These are phyloP conservation scores for Geococcyx californianus DNA, from an alignment of 2,113 vertebrate species.

Conservation along the genomic window DNA sequence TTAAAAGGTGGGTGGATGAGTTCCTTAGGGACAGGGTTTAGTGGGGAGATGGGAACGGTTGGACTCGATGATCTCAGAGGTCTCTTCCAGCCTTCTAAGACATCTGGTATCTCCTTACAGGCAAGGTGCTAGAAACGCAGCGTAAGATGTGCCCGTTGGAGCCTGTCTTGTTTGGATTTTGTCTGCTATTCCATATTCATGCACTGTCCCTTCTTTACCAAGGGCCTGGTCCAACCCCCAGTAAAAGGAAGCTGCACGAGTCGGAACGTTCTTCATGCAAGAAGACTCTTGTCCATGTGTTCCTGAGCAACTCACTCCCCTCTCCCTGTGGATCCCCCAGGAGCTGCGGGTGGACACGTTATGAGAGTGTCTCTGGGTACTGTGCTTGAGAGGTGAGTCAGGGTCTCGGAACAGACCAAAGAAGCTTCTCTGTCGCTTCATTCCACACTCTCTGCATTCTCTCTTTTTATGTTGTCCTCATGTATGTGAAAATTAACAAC, in stretches of 20 bases:
- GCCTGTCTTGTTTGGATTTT: neutral
- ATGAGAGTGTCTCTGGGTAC: rapidly evolving
- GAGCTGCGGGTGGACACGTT: rapidly evolving
- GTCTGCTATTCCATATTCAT: neutral
- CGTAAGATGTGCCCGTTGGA: rapidly evolving
- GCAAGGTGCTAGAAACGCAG: neutral
- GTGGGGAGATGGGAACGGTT: no score
- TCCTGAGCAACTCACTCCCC: rapidly evolving
- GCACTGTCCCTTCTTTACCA: neutral
- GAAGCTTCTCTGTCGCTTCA: neutral
- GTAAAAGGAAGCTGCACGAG: neutral
- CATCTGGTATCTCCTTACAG: neutral
- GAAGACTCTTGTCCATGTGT: neutral
- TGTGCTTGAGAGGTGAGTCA: neutral
- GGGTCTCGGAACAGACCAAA: neutral
- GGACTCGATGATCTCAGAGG: no score
- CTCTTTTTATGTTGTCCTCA: neutral
- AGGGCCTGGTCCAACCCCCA: neutral
- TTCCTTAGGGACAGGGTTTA: no score
- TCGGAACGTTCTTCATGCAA: neutral
- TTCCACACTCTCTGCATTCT: neutral
- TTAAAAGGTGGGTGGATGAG: no score
- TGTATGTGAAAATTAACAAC: no score
- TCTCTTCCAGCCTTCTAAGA: no score
- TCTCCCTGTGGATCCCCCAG: rapidly evolving